Conservation (phyloP, 2,113 vertebrate genomes). For the Climacteris rufus region DNA sequence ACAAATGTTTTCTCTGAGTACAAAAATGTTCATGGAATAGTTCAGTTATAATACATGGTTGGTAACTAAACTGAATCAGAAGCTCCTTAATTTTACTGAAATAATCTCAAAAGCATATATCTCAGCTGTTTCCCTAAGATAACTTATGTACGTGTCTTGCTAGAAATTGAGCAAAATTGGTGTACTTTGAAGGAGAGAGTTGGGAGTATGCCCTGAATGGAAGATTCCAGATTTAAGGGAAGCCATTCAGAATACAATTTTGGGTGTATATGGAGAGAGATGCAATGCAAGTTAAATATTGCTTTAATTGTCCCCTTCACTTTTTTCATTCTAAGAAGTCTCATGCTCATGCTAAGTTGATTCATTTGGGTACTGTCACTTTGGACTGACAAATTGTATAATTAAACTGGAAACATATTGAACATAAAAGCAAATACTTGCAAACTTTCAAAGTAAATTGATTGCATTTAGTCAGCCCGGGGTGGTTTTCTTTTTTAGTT, state of each 20-base stretch:
- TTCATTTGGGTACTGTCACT: not conserved
- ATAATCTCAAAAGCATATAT: not conserved
- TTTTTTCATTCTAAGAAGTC: not conserved
- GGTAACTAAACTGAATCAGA: not conserved
- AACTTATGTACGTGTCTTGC: not conserved
- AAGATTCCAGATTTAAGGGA: not conserved
- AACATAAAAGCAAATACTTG: not conserved
- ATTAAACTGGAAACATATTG: not conserved
- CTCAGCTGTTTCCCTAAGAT: not conserved
- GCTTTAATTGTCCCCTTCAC: not conserved
- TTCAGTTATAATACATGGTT: not conserved
- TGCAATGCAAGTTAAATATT: not conserved
- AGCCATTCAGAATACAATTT: not conserved
- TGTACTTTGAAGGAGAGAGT: not conserved
- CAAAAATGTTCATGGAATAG: not conserved
- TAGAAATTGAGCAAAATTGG: not conserved
- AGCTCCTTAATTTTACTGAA: not conserved
- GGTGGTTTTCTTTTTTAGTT: not conserved
- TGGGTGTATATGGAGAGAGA: not conserved
- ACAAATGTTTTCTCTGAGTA: not conserved
- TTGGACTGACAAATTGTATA: not conserved
- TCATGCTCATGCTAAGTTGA: not conserved
- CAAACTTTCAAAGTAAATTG: not conserved
- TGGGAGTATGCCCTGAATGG: not conserved
- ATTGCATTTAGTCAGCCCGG: not conserved